Base-by-base conservation (phyloP, 1,140 invertebrate species). In the Drepana arcuata region DNA sequence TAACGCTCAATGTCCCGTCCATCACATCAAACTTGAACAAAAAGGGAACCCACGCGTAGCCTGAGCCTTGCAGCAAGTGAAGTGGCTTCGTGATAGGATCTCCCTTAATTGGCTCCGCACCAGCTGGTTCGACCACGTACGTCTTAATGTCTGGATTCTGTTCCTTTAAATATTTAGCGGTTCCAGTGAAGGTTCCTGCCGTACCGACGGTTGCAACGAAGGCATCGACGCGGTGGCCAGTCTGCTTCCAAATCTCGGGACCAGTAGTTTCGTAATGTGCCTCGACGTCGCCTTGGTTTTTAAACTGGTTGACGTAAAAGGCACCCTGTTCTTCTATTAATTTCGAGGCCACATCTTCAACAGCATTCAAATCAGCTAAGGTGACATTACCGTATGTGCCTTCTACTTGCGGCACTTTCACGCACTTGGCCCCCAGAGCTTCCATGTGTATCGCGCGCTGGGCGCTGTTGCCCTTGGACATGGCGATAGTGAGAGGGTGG, bases 391-490 rank as follows among this genome's bases (percentile, higher is more conserved):
- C 77, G 14, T 81, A 81, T 0, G 66, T 65, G 9, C 77, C 77
- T 45, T 81, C 73, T 0, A 74, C 66, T 61, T 81, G 77, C 2
- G 72, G 68, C 21, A 81, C 66, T 44, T 61, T 53, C 0, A 78
- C 18, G 38, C 77, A 81, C 24, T 69, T 73, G 3, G 73, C 73
- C 1, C 77, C 77, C 5, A 78, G 57, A 12, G 77, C 77, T 46
- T 81, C 72, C 69, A 78, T 77, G 32, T 81, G 77, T 21, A 81
- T 58, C 1, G 71, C 73, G 40, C 77, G 48, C 26, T 81, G 77
- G 1, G 44, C 53, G 33, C 77, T 81, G 41, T 81, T 81, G 2
- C 77, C 77, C 34, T 65, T 57, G 4, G 77, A 78, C 73, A 78
- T 81, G 4, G 64, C 58, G 6, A 81, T 32, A 1, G 71, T 81